Percentiles rank a stretch among this genome's conserved stretches.
These are phyloP conservation scores for Reticulitermes speratus DNA, from an alignment of 1,140 invertebrate species.

Conservation along the genomic window DNA sequence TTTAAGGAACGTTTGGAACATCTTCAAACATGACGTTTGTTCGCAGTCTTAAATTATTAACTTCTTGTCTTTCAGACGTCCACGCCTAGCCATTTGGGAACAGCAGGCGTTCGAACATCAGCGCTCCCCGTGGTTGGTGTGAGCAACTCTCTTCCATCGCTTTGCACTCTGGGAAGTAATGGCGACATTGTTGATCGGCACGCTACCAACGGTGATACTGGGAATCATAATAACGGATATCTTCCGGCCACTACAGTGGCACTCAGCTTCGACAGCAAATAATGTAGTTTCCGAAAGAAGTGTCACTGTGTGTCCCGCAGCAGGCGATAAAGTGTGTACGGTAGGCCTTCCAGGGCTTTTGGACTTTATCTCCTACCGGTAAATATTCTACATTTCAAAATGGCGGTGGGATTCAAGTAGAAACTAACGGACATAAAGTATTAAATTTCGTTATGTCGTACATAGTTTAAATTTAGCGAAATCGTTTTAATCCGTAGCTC, in stretches of 20 bases:
- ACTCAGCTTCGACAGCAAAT: slow-evolving; percentile 25
- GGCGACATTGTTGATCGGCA: background rate
- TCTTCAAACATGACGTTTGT: background rate
- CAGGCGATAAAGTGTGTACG: background rate
- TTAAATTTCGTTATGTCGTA: background rate
- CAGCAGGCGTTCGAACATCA: background rate
- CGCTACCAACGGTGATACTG: slow-evolving; percentile 17
- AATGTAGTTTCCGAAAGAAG: background rate
- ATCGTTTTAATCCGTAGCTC: background rate
- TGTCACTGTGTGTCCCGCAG: background rate
- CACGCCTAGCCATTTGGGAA: background rate
- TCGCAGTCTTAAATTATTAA: background rate
- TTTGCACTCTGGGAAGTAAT: slow-evolving; percentile 18
- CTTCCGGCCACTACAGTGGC: slow-evolving; percentile 19
- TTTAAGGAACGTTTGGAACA: no score
- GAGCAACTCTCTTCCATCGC: background rate
- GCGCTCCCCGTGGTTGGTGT: slow-evolving; percentile 10
- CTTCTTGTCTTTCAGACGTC: background rate
- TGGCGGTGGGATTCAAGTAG: background rate
- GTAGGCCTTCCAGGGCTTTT: background rate
- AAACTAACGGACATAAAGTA: background rate
- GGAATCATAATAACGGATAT: background rate
- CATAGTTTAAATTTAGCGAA: background rate
- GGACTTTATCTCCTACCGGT: background rate
- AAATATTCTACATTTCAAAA: background rate